Base-by-base conservation (phyloP, 2,888 invertebrate genomes). In the Odontomyia ornata region DNA sequence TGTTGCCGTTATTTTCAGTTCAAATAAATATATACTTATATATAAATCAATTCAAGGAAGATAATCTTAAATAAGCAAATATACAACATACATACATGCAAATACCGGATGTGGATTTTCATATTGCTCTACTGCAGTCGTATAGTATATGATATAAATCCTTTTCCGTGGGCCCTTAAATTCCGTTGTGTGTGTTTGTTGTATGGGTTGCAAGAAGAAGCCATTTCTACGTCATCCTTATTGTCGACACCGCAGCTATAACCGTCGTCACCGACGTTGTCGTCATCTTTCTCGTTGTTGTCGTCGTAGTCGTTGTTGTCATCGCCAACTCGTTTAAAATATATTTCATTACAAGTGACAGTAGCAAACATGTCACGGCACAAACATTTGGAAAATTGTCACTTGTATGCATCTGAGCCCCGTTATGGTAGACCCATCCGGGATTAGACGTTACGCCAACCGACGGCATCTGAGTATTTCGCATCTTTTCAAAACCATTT, bases 401-500 rank as follows among this genome's bases (percentile, higher is more conserved):
- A 72, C 71, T 67, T 76, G 77, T 80, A 73, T 73, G 80, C 75
- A 79, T 77, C 77, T 79, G 75, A 62, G 80, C 80, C 75, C 82
- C 82, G 80, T 83, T 85, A 72, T 84, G 80, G 47, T 84, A 82
- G 47, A 83, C 82, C 84, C 86, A 84, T n/a, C 85, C 84, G 71
- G 86, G 83, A 75, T 83, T 82, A 13, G 83, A 83, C 72, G 86
- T 85, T 62, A 86, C 84, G 15, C 83, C 82, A 11, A 83, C 82
- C 30, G 83, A 82, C 73, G 85, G 82, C 52, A 83, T 82, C 75
- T 79, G 79, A 23, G 80, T 77, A 47, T 80, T 81, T 78, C 84
- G 82, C 67, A 82, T 81, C 80, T 84, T 86, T 56, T 86, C 86
- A 77, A 83, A 82, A 57, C 83, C 84, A 79, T 84, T 84, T 9